Evolutionary conservation across 2,888 invertebrate species (phyloP).

Genomic region (Cremastinae sp.): DNA sequence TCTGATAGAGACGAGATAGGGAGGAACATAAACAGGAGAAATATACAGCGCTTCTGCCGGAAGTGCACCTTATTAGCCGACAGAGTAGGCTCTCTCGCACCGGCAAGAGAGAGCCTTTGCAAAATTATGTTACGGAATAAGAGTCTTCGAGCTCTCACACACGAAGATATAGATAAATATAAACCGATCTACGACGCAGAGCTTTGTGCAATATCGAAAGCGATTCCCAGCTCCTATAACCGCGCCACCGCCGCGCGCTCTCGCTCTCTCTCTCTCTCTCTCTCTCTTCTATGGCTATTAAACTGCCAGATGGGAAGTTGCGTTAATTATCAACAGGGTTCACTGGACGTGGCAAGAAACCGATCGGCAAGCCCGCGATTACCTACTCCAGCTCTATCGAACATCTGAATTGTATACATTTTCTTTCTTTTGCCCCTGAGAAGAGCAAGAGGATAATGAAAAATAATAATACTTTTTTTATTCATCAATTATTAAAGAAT

Average conservation of each 20-base stretch:
- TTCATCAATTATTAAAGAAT: too few relatives aligned
- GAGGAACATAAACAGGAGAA: constrained; percentile 40
- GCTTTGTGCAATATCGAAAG: constrained; percentile 36
- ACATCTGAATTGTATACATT: too few relatives aligned
- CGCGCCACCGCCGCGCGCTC: constrained; percentile 54
- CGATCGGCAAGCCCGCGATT: constrained; percentile 52
- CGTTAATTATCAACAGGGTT: constrained; percentile 66
- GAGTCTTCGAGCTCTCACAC: constrained; percentile 45
- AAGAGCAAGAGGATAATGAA: too few relatives aligned
- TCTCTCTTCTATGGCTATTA: constrained; percentile 61
- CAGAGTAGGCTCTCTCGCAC: constrained; percentile 37
- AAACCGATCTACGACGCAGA: background rate
- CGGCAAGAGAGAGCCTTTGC: constrained; percentile 42
- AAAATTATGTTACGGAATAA: constrained; percentile 58
- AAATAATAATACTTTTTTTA: too few relatives aligned
- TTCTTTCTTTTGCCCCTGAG: too few relatives aligned
- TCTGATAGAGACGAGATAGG: constrained; percentile 29
- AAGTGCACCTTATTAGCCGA: constrained; percentile 58
- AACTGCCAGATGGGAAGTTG: constrained; percentile 64
- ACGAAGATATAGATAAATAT: constrained; percentile 18
- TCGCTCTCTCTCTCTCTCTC: too few relatives aligned
- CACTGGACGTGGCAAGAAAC: constrained; percentile 61
- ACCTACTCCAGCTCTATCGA: background rate
- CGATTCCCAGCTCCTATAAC: constrained; percentile 58
- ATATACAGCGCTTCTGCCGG: constrained; percentile 49